Evolutionary conservation across 2,113 vertebrate genomes (phyloP), one percentile per base, ranked within the genome.

Genomic region (Embiotoca jacksoni): DNA sequence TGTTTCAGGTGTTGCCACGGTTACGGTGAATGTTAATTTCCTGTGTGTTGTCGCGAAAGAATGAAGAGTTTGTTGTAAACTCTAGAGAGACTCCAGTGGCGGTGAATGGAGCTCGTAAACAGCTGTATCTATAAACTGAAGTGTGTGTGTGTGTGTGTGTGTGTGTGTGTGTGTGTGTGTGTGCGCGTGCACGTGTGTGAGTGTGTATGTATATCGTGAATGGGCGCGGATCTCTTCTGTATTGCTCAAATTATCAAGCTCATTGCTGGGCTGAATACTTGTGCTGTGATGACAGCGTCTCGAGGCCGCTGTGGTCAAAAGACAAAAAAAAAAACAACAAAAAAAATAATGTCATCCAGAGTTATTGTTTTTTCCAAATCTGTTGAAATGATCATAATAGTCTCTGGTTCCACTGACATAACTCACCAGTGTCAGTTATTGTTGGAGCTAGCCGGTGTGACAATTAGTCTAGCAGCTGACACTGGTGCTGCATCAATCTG

Each of bases 21-120:
- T 93, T 82, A 92, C 91, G 50, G 83, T 78, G 90, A 95, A 94
- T 94, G 88, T 93, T 94, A 94, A 95, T 96, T 93, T 93, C 90
- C 77, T 89, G 75, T 14, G 83, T 89, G 92, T 93, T 90, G 84
- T 94, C 92, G 81, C 62, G 92, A 86, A 92, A 93, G 89, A 93
- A 91, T 61, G 82, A 73, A 87, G 59, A 86, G 93, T 65, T 77
- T 75, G 72, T 69, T 61, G 72, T 83, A 77, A 87, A 78, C 53
- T 41, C 7, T 8, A 1, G 13, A 73, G 67, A 66, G 65, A 53
- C 46, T 49, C 33, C 15, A n/a, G 31, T 46, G 54, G n/a, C 46
- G 52, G 64, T 72, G 55, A 94, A 93, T 89, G 91, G 85, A 84
- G 73, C 92, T 91, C 90, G 90, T 94, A 94, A 94, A 94, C 92